Evolutionary conservation across 1,140 invertebrate genomes (phyloP).

Genomic region (Triops cancriformis): DNA sequence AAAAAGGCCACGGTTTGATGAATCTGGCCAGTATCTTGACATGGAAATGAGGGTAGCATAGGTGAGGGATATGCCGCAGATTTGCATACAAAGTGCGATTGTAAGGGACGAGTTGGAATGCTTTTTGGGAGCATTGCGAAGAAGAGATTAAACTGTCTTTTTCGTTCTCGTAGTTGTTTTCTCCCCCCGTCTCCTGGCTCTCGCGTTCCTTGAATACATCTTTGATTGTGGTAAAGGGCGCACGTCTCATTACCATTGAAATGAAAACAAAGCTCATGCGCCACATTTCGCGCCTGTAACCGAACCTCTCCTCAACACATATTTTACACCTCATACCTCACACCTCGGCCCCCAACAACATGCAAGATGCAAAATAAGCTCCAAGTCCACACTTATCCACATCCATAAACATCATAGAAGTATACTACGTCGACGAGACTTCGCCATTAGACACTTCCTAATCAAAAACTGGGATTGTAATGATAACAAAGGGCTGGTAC

Average conservation of each 20-base stretch:
- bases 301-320: neutral
- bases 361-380: neutral
- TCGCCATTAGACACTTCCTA: neutral
- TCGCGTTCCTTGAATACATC: neutral
- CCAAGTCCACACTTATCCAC: neutral
- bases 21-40: neutral
- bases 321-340: slow-evolving; percentile 14
- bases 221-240: neutral
- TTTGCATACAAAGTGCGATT: slow-evolving; percentile 14
- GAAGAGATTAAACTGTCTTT: slow-evolving; percentile 14
- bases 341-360: neutral
- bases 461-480: slow-evolving; percentile 3
- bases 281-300: slow-evolving; percentile 12
- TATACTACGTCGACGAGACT: neutral
- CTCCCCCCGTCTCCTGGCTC: neutral
- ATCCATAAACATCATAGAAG: neutral
- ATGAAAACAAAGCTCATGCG: slow-evolving; percentile 10
- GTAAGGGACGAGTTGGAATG: neutral
- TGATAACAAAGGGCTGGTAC: neutral
- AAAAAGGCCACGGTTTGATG: neutral
- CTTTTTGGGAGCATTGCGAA: neutral
- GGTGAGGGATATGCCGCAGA: slow-evolving; percentile 4
- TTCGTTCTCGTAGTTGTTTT: neutral
- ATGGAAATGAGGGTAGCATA: slow-evolving; percentile 10
- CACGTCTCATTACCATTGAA: slow-evolving; percentile 6